phyloP scores from a whole-genome alignment of 2,113 vertebrate genomes.

The Austrofundulus limnaeus region DNA sequence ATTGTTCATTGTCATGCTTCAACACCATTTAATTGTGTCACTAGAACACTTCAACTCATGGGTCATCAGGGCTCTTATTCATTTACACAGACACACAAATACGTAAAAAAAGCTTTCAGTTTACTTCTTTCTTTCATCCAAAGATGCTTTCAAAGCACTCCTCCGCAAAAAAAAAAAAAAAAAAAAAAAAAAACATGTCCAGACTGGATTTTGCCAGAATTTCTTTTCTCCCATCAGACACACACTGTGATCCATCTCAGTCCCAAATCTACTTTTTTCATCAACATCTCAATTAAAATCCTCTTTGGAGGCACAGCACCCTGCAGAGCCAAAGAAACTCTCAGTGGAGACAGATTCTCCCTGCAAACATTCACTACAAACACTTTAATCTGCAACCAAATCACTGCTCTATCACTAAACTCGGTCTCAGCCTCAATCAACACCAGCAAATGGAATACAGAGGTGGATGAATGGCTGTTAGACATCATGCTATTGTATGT shows the following conservation, averaged over 20 bases:
- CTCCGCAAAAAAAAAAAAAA: not conserved
- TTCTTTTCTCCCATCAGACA: slow-evolving; percentile 54
- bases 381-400: slow-evolving; percentile 36
- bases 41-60: slow-evolving; percentile 50
- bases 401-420: slow-evolving; percentile 11
- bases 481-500: slow-evolving; percentile 8
- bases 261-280: slow-evolving; percentile 51
- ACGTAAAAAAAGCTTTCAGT: slow-evolving; percentile 29
- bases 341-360: slow-evolving; percentile 24
- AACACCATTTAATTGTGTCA: slow-evolving; percentile 77
- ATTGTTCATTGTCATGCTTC: slow-evolving; percentile 71
- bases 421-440: slow-evolving; percentile 38
- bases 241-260: slow-evolving; percentile 55
- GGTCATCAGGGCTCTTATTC: slow-evolving; percentile 65
- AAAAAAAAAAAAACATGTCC: slow-evolving; percentile 58
- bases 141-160: slow-evolving; percentile 46
- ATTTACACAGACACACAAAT: slow-evolving; percentile 57
- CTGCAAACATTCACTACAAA: slow-evolving; percentile 33
- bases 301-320: slow-evolving; percentile 55
- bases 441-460: slow-evolving; percentile 30
- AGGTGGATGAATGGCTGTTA: slow-evolving; percentile 14
- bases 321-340: slow-evolving; percentile 34
- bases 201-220: slow-evolving; percentile 62
- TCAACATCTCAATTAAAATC: slow-evolving; percentile 71
- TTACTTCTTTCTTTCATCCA: slow-evolving; percentile 9